phyloP scores from a whole-genome alignment of 2,888 invertebrate species.

The Notodonta ziczac region DNA sequence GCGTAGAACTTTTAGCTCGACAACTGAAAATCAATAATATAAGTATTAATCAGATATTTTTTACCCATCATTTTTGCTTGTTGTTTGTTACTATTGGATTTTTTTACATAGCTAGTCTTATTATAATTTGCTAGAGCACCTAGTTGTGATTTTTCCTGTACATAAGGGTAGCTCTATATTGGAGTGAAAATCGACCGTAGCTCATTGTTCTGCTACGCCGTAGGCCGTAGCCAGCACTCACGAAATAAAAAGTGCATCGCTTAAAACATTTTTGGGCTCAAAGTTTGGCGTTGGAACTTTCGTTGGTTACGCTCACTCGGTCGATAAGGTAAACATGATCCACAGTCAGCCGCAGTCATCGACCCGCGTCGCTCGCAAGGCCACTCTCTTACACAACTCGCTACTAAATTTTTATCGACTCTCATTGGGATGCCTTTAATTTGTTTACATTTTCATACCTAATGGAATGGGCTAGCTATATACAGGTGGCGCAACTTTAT shows the following conservation, averaged over 20 bases:
- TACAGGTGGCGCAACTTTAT: constrained; percentile 17
- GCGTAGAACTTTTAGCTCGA: constrained; percentile 30
- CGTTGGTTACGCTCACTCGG: constrained; percentile 67
- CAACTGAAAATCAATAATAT: constrained; percentile 16
- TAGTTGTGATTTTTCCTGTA: neutral
- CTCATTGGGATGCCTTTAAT: constrained; percentile 37
- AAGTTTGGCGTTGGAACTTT: constrained; percentile 60
- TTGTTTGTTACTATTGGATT: neutral
- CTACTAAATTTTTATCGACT: constrained; percentile 62
- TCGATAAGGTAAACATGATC: constrained; percentile 78
- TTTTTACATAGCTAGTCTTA: neutral
- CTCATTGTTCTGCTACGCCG: constrained; percentile 27
- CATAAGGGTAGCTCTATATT: neutral
- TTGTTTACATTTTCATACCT: constrained; percentile 23
- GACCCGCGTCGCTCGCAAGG: constrained; percentile 72
- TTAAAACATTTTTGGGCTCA: constrained; percentile 50
- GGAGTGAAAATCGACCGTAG: constrained; percentile 23
- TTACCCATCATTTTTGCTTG: no score
- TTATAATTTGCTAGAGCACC: no score
- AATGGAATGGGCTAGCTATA: neutral
- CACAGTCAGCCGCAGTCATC: constrained; percentile 65
- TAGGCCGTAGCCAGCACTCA: constrained; percentile 49
- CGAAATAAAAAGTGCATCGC: constrained; percentile 46
- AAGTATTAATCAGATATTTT: no score
- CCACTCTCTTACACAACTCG: constrained; percentile 77